phyloP scores from a whole-genome alignment of 1,140 invertebrate genomes.

The Rhyzopertha dominica region DNA sequence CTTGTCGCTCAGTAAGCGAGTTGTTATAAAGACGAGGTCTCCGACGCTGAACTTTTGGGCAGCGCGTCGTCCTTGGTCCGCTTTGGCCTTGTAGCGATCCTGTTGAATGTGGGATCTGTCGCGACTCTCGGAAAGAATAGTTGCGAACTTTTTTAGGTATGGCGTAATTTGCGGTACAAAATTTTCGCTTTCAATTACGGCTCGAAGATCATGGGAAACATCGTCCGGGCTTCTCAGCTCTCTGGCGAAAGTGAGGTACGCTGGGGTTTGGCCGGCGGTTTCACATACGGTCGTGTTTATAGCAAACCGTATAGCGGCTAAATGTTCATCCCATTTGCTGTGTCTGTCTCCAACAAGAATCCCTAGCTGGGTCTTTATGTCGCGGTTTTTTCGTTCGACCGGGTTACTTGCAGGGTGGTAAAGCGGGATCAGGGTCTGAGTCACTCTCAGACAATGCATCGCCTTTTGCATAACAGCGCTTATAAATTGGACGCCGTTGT shows the following conservation, averaged over 20 bases:
- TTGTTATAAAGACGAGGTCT: too few relatives aligned
- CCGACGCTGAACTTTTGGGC: too few relatives aligned
- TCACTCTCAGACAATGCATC: slow-evolving; percentile 16
- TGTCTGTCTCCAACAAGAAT: slow-evolving; percentile 38
- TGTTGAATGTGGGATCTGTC: too few relatives aligned
- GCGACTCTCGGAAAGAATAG: too few relatives aligned
- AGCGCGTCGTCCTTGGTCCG: too few relatives aligned
- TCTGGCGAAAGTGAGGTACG: slow-evolving; percentile 39
- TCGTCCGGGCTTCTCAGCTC: slow-evolving; percentile 30
- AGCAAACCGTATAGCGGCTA: slow-evolving; percentile 29
- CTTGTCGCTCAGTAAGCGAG: too few relatives aligned
- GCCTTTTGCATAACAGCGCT: too few relatives aligned
- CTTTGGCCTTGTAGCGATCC: too few relatives aligned
- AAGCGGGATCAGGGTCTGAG: slow-evolving; percentile 24
- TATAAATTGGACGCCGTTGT: slow-evolving; percentile 33
- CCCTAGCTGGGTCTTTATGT: slow-evolving; percentile 39
- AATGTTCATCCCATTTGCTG: slow-evolving; percentile 31
- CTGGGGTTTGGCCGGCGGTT: too few relatives aligned
- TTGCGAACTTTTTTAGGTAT: slow-evolving; percentile 16
- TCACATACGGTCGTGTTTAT: slow-evolving; percentile 33
- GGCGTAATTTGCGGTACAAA: slow-evolving; percentile 33
- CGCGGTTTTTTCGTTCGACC: slow-evolving; percentile 43
- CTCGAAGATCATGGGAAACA: slow-evolving; percentile 20
- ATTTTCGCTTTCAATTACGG: slow-evolving; percentile 30
- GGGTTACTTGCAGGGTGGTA: slow-evolving; percentile 45